Percentiles rank a stretch among this genome's conserved stretches.
phyloP scores from a whole-genome alignment of 1,140 invertebrate species.

The Chrysomallon squamiferum region DNA sequence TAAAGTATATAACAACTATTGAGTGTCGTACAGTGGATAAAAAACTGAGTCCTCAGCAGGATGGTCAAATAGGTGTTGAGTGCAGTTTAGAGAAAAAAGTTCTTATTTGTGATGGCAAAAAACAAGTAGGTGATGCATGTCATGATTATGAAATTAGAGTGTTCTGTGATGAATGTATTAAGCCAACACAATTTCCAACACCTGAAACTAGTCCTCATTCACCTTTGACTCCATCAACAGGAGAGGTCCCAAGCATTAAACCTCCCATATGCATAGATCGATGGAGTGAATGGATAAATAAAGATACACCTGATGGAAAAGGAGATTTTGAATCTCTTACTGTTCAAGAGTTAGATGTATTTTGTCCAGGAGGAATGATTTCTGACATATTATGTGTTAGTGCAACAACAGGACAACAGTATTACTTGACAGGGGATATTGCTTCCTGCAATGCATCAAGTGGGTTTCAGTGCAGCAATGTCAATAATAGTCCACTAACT shows the following conservation, averaged over 20 bases:
- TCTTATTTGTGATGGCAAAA: slow-evolving; percentile 69
- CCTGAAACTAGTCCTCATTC: neutral
- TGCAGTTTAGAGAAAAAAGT: slow-evolving; percentile 75
- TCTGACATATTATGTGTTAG: slow-evolving; percentile 49
- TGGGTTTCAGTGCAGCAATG: slow-evolving; percentile 21
- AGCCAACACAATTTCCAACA: slow-evolving; percentile 3
- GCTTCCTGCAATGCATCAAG: slow-evolving; percentile 13
- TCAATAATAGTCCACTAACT: slow-evolving; percentile 3
- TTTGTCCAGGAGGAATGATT: slow-evolving; percentile 48
- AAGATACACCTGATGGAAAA: neutral
- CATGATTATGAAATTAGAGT: slow-evolving; percentile 78
- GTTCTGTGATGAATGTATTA: slow-evolving; percentile 67
- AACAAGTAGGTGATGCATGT: slow-evolving; percentile 48
- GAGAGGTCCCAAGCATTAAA: neutral
- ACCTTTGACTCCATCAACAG: no score
- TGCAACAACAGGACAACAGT: slow-evolving; percentile 24
- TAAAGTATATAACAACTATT: slow-evolving; percentile 39
- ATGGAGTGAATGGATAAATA: slow-evolving; percentile 14
- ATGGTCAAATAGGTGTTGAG: slow-evolving; percentile 64
- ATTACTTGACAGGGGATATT: slow-evolving; percentile 22
- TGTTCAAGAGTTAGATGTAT: slow-evolving; percentile 12
- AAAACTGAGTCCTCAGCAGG: slow-evolving; percentile 33
- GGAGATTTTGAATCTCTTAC: slow-evolving; percentile 17
- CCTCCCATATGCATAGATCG: neutral
- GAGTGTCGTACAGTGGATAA: slow-evolving; percentile 52